Evolutionary conservation across 2,888 invertebrate genomes (phyloP).

Genomic region (Sturmia bella): DNA sequence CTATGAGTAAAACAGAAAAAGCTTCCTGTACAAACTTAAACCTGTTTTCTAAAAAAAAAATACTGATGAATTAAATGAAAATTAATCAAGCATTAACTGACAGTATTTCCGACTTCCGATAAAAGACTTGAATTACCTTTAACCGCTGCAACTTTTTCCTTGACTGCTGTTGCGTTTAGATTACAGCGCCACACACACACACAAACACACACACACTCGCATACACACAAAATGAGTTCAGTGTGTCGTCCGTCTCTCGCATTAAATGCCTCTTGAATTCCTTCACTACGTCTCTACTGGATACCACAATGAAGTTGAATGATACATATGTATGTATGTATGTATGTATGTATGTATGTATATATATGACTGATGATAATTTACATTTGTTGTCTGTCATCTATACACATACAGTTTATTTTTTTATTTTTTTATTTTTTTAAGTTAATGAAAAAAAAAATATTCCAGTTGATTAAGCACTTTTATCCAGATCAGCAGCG

Average conservation of each 20-base stretch:
- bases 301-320: conserved; percentile 46
- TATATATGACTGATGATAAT: conserved; percentile 52
- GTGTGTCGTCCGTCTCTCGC: conserved; percentile 56
- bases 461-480: conserved; percentile 80
- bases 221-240: neutral
- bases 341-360: no score
- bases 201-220: conserved; percentile 26
- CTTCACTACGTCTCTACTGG: neutral
- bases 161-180: conserved; percentile 29
- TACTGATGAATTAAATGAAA: conserved; percentile 60
- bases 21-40: no score
- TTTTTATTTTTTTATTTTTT: conserved; percentile 9
- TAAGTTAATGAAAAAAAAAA: conserved; percentile 32
- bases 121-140: conserved; percentile 74
- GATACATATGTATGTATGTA: no score
- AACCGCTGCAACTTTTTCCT: conserved; percentile 42
- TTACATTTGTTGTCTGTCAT: conserved; percentile 21
- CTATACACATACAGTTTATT: neutral
- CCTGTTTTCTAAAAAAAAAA: no score
- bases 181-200: conserved; percentile 61
- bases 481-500: conserved; percentile 75
- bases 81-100: conserved; percentile 75
- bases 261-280: conserved; percentile 10
- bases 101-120: conserved; percentile 79
- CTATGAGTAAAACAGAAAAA: no score